These are phyloP conservation scores for Orientallactaga bullata DNA, from an alignment of 2,113 vertebrate species.

Conservation along the genomic window DNA sequence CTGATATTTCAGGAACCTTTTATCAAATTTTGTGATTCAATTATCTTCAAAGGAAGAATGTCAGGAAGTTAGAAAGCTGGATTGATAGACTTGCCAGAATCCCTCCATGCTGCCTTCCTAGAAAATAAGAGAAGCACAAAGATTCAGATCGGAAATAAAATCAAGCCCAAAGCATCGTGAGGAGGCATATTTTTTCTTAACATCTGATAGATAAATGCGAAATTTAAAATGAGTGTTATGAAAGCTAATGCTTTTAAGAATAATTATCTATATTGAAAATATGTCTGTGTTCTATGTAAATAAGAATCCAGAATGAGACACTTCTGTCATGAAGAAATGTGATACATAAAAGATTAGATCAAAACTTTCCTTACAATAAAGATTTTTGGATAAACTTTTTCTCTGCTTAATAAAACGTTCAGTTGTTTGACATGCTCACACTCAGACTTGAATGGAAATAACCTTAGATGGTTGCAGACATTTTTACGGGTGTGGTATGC, in stretches of 20 bases:
- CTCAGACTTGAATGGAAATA: constrained; percentile 54
- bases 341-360: constrained; percentile 58
- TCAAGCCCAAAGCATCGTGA: neutral
- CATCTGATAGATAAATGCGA: neutral
- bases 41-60: constrained; percentile 1
- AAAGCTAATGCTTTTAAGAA: constrained; percentile 62
- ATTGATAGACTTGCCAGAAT: neutral
- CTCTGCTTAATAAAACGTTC: constrained; percentile 66
- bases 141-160: constrained; percentile 49
- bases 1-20: neutral
- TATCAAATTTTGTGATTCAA: neutral
- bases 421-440: neutral
- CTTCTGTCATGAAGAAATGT: constrained; percentile 70
- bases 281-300: constrained; percentile 36
- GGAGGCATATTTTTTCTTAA: neutral
- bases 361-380: constrained; percentile 49
- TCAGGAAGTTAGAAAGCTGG: constrained; percentile 33
- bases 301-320: constrained; percentile 56
- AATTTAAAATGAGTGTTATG: constrained; percentile 55
- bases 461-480: constrained; percentile 38
- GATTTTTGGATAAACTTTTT: constrained; percentile 60
- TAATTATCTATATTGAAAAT: constrained; percentile 57
- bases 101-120: neutral
- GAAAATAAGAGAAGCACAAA: constrained; percentile 35
- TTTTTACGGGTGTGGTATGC: constrained; percentile 16